Evolutionary conservation across 1,140 invertebrate genomes (phyloP), one percentile per base, ranked within the genome.

Genomic region (Galleria mellonella): DNA sequence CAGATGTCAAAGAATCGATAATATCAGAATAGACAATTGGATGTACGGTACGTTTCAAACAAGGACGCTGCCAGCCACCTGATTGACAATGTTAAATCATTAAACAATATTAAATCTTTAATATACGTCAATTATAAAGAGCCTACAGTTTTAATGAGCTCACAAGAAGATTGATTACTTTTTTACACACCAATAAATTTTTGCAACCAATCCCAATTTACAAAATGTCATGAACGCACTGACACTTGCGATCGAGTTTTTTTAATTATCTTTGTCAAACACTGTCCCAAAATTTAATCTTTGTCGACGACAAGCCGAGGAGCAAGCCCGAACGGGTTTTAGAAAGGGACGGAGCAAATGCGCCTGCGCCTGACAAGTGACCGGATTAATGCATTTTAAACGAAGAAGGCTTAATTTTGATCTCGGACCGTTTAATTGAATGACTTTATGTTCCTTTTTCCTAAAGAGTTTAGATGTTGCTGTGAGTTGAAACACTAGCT

Each of bases 301-400:
- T 72, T 70, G 63, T 68, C 63, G 61, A 41, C 47, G 62, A 68
- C 54, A 51, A 50, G 61, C 43, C 52, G 66, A 69, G 69, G 70
- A 51, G 57, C 47, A 39, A 46, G 53, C 53, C 59, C 64, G 67
- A 79, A 81, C 79, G 66, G 60, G 79, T 81, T 79, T 81, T 74
- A 71, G 75, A 81, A 59, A 54, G 68, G 55, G 72, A 81, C 36
- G 50, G 47, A 48, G 39, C 48, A 31, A 59, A 37, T 61, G 69
- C 64, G 72, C 64, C 47, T 41, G 70, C 62, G 62, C 70, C 71
- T 81, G 77, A 75, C 77, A 84, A 82, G 77, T 84, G 72, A 78
- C 69, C 74, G 75, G 81, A 82, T 84, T 82, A 84, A 83, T 78
- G 77, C 72, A 79, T 77, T 83, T 83, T 81, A 79, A 81, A 83